Evolutionary conservation across 2,113 vertebrate species (phyloP), one percentile per base, ranked within the genome.

Genomic region (Syrrhaptes paradoxus): DNA sequence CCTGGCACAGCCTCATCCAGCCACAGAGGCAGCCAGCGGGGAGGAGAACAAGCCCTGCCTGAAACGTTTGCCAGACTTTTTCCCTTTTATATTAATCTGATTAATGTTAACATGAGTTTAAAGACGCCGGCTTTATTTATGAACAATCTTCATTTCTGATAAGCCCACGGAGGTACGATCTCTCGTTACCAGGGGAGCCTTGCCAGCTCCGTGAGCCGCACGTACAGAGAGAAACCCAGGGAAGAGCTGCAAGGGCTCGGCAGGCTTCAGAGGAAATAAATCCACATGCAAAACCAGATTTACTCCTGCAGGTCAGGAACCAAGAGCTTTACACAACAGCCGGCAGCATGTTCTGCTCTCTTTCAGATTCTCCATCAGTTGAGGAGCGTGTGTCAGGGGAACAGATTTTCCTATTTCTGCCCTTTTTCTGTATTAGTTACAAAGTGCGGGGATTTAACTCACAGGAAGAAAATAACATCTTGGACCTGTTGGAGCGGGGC

Each of bases 51-150:
- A 92, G 51, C 41, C 46, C 75, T 19, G 4, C 46, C 76, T 80
- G 83, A 74, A 92, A 32, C 4, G 0, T 70, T 89, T 90, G 28
- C 46, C 82, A 90, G 85, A 43, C 21, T 17, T 90, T 71, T 63
- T 17, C 26, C 76, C 68, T 96, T 96, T 80, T 41, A 26, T 84
- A 93, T 79, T 76, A 89, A 96, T 93, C 95, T 93, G 76, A 97
- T 93, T 83, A 96, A 91, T 51, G 73, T 88, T 96, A 97, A 93
- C 91, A 78, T 0, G 34, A 91, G 70, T 90, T 96, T 96, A 95
- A 97, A 92, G 95, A 79, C 86, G 81, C 14, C n/a, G 66, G 84
- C 73, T 96, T 96, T 82, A 93, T 93, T 97, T 97, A 92, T 96
- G 92, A 96, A 94, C 90, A 84, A 76, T 78, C 78, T 89, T 90